Evolutionary conservation across 2,113 vertebrate species (phyloP).

Genomic region (Cebus imitator): DNA sequence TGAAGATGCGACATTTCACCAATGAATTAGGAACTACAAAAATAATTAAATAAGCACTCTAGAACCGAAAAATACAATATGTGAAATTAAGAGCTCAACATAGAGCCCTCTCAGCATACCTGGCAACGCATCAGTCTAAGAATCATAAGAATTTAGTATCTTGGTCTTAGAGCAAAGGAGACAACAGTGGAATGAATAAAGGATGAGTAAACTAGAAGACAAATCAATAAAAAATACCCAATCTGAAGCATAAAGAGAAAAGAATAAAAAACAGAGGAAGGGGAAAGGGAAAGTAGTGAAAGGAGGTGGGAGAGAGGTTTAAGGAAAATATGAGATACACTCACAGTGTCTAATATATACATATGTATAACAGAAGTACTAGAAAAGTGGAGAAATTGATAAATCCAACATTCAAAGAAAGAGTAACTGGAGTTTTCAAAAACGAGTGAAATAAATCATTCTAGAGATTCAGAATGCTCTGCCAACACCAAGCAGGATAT

Average conservation of each 20-base stretch:
- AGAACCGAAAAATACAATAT: neutral
- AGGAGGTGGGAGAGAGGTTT: neutral
- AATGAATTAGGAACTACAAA: neutral
- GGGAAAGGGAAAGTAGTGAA: neutral
- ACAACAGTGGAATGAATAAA: neutral
- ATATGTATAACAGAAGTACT: neutral
- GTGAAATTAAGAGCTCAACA: slow-evolving; percentile 10
- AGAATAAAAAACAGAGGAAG: neutral
- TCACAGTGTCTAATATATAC: neutral
- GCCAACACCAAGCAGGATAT: neutral
- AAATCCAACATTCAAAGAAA: neutral
- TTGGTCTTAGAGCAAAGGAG: neutral
- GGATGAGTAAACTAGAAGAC: neutral
- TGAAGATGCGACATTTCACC: neutral
- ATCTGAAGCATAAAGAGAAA: neutral
- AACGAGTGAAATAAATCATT: neutral
- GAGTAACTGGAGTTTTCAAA: neutral
- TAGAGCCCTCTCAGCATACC: no score
- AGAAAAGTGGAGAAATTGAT: neutral
- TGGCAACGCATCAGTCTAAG: no score
- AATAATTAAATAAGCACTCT: neutral
- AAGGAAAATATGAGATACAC: neutral
- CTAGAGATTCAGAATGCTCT: neutral
- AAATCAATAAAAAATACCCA: neutral
- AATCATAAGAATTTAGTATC: neutral